A percentile compares a stretch with the other conserved stretches of the same genome.
phyloP scores from a whole-genome alignment of 2,888 invertebrate genomes.

The Caenorhabditis uteleia region DNA sequence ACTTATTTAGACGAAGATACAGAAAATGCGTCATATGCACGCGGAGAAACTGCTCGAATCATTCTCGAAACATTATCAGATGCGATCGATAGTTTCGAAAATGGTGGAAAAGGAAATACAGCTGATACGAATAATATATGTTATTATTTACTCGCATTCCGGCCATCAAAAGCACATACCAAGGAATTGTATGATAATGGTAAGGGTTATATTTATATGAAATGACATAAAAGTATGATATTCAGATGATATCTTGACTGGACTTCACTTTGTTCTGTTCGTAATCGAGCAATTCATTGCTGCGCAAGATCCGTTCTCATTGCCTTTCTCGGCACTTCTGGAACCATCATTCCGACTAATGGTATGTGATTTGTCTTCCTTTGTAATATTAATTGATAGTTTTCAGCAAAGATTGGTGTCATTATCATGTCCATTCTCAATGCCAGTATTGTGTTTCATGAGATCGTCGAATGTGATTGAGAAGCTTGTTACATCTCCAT shows the following conservation, averaged over 20 bases:
- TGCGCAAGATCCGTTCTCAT: slow-evolving; percentile 38
- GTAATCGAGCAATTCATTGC: slow-evolving; percentile 53
- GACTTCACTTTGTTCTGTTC: slow-evolving; percentile 58
- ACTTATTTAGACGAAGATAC: slow-evolving; percentile 32
- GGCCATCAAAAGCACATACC: slow-evolving; percentile 21
- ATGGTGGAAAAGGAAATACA: no score
- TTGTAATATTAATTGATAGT: not conserved
- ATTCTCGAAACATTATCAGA: slow-evolving; percentile 51
- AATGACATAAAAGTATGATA: not conserved
- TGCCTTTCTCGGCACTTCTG: slow-evolving; percentile 57
- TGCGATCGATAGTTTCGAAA: slow-evolving; percentile 12
- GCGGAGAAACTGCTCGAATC: slow-evolving; percentile 60
- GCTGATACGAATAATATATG: slow-evolving; percentile 23
- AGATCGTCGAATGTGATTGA: slow-evolving; percentile 56
- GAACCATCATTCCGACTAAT: slow-evolving; percentile 62
- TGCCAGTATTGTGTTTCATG: slow-evolving; percentile 55
- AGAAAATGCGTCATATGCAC: slow-evolving; percentile 18
- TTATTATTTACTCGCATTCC: slow-evolving; percentile 35
- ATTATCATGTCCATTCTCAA: slow-evolving; percentile 30
- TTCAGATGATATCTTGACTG: slow-evolving; percentile 39
- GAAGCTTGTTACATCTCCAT: slow-evolving; percentile 42
- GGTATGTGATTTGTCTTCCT: slow-evolving; percentile 26
- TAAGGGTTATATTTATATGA: not conserved
- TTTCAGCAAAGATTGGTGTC: slow-evolving; percentile 50
- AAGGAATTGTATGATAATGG: slow-evolving; percentile 30